Conservation (phyloP, 37 sponge, comb jelly and placozoan species). For the Diacarnus erythraeanus region DNA sequence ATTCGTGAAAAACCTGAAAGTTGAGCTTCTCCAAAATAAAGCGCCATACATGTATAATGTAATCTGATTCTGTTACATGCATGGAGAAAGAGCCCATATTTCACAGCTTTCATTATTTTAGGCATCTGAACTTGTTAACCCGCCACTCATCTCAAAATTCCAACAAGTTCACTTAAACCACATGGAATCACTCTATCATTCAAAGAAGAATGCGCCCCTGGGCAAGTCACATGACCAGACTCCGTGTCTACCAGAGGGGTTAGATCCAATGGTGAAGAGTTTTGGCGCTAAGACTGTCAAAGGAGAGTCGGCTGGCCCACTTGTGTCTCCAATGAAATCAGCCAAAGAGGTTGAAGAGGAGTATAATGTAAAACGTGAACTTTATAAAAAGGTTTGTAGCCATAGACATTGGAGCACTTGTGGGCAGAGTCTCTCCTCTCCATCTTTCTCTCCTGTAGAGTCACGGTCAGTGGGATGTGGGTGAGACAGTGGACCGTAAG, state of each 20-base stretch:
- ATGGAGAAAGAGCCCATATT: too few species aligned
- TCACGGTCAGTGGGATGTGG: slow-evolving; percentile 59
- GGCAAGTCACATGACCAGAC: slow-evolving; percentile 73
- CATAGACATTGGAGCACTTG: background rate
- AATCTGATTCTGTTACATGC: too few species aligned
- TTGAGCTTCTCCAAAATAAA: too few species aligned
- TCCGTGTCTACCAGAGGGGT: slow-evolving; percentile 45
- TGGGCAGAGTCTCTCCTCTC: background rate
- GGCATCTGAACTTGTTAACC: slow-evolving; percentile 83
- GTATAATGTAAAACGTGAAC: slow-evolving; percentile 54
- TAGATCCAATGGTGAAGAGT: slow-evolving; percentile 36
- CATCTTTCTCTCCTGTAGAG: slow-evolving; percentile 24
- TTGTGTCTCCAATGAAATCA: slow-evolving; percentile 88
- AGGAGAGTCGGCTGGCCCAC: slow-evolving; percentile 69
- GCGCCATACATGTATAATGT: too few species aligned
- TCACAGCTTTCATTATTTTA: slow-evolving; percentile 23
- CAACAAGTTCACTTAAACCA: slow-evolving; percentile 62
- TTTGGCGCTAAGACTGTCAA: slow-evolving; percentile 59
- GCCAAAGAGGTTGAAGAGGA: slow-evolving; percentile 65
- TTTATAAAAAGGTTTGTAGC: slow-evolving; percentile 75
- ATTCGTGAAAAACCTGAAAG: too few species aligned
- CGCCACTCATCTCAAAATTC: slow-evolving; percentile 73
- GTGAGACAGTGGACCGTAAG: slow-evolving; percentile 81
- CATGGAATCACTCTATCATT: slow-evolving; percentile 73
- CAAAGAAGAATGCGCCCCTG: slow-evolving; percentile 80